phyloP scores from a whole-genome alignment of 2,797 vertebrate genomes.

The Sebastes hopkinsi region DNA sequence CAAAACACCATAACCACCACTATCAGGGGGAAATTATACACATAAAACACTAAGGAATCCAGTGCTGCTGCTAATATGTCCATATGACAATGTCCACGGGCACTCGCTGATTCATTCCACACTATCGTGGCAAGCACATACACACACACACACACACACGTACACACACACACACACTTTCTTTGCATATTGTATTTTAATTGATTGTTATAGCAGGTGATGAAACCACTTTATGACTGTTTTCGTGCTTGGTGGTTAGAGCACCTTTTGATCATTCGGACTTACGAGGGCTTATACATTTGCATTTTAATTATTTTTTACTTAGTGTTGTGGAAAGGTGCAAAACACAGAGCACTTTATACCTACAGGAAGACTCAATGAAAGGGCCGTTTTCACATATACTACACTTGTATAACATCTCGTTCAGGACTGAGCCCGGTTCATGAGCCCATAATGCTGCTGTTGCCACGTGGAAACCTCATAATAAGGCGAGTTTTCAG shows the following conservation, averaged over 20 bases:
- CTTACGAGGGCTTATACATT: conserved; percentile 51
- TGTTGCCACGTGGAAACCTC: background rate
- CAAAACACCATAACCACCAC: conserved; percentile 58
- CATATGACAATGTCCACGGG: conserved; percentile 80
- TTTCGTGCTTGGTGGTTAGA: conserved; percentile 50
- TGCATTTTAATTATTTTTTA: conserved; percentile 70
- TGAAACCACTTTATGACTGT: conserved; percentile 69
- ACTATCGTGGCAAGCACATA: conserved; percentile 7
- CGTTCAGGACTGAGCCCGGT: conserved; percentile 1
- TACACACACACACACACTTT: conserved; percentile 16
- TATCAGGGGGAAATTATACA: conserved; percentile 74
- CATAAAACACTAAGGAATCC: conserved; percentile 70
- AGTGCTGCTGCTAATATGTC: conserved; percentile 76
- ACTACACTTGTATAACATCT: conserved; percentile 29
- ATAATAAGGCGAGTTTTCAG: background rate
- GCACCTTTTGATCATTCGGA: conserved; percentile 66
- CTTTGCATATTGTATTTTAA: conserved; percentile 77
- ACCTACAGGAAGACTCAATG: conserved; percentile 41
- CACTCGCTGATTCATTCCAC: conserved; percentile 74
- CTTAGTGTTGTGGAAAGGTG: conserved; percentile 50
- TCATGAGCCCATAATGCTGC: conserved; percentile 34
- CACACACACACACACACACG: conserved; percentile 22
- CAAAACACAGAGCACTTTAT: conserved; percentile 40
- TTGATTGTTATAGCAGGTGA: conserved; percentile 76
- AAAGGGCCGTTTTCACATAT: conserved; percentile 23